Base-by-base conservation (phyloP, 1,140 invertebrate genomes). In the Drosophila orena region DNA sequence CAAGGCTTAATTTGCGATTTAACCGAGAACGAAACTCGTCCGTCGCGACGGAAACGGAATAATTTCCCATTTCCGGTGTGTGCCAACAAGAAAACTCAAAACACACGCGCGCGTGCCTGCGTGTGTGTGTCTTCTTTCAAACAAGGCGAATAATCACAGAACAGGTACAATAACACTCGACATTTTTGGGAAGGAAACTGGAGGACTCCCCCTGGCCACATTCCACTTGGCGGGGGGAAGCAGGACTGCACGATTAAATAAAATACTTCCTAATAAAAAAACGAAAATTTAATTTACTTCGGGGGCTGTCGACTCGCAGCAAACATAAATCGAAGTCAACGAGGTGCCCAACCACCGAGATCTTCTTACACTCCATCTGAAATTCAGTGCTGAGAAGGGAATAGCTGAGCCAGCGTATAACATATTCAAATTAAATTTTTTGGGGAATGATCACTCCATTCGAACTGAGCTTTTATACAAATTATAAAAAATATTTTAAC, bases 191-290 rank as follows among this genome's bases (percentile, higher is more conserved):
- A 34, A 20, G 15, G 37, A n/a, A 37, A 11, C 44, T 27, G 14
- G 44, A 35, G 59, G 11, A 59, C 20, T n/a, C 10, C 35, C 35
- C 4, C 22, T 4, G 22, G 24, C n/a, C 15, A 8, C 43, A 37
- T 64, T 68, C 37, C 30, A 53, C 60, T 46, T 53, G 64, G 37
- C 30, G 30, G 12, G 14, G 38, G n/a, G 35, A 68, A 53, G 65
- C 64, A 65, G 65, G 70, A 55, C 72, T 77, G 75, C 73, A 77
- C 83, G 79, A 85, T 73, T 84, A 61, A 85, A 85, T 85, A 79
- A 84, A 85, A 84, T 85, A 85, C 84, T 85, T 84, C 77, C 74
- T 84, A 77, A 85, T 73, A 79, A 85, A 80, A 56, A 72, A 61
- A 75, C 59, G 59, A 44, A 78, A 66, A 83, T 74, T 74, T 74